Conservation (phyloP, 2,113 vertebrate species). For the Protomyctophum bolini region DNA sequence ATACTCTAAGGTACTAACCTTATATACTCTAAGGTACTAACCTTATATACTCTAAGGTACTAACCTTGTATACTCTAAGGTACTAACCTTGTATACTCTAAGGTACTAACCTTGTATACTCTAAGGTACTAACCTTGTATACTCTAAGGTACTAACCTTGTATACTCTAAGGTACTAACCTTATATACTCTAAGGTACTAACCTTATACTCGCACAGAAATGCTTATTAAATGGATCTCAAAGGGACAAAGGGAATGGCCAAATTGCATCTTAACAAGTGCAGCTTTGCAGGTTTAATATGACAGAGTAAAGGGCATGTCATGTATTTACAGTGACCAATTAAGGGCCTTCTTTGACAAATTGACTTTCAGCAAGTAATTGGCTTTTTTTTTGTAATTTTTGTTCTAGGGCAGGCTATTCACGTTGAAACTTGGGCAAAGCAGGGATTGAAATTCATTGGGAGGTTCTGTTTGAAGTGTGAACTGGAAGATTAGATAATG, state of each 20-base stretch:
- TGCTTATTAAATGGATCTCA: conserved; percentile 44
- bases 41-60: too few relatives aligned
- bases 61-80: too few relatives aligned
- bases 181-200: too few relatives aligned
- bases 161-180: too few relatives aligned
- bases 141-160: too few relatives aligned
- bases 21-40: too few relatives aligned
- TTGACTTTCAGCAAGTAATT: conserved; percentile 41
- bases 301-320: conserved; percentile 28
- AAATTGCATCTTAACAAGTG: conserved; percentile 50
- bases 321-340: conserved; percentile 6
- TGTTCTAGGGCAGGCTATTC: conserved; percentile 9
- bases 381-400: conserved; percentile 31
- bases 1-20: too few relatives aligned
- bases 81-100: too few relatives aligned
- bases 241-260: conserved; percentile 19
- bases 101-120: too few relatives aligned
- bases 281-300: conserved; percentile 40
- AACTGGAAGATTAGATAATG: conserved; percentile 22
- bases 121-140: too few relatives aligned
- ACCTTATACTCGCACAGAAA: conserved; percentile 18
- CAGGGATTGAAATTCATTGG: conserved; percentile 19
- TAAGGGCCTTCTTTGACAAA: conserved; percentile 42
- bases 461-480: conserved; percentile 12
- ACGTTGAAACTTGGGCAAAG: conserved; percentile 15